phyloP scores from a whole-genome alignment of 1,140 invertebrate genomes.

The Temnothorax curvispinosus region DNA sequence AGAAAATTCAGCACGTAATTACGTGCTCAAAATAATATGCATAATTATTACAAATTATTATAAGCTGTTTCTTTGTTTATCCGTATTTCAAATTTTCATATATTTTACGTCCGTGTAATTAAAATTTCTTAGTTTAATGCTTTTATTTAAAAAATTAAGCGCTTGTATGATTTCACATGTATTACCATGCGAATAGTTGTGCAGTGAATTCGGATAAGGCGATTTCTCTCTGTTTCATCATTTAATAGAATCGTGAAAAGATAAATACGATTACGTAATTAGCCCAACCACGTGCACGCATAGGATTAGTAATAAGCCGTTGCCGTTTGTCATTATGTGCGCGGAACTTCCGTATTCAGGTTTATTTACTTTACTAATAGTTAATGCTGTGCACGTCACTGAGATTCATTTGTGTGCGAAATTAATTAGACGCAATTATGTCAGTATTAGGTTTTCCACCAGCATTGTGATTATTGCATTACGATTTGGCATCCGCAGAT shows the following conservation, averaged over 20 bases:
- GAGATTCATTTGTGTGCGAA: slow-evolving; percentile 34
- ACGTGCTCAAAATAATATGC: not conserved
- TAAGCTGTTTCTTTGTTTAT: not conserved
- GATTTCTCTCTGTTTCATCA: slow-evolving; percentile 31
- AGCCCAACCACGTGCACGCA: slow-evolving; percentile 5
- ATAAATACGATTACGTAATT: slow-evolving; percentile 49
- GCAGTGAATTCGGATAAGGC: not conserved
- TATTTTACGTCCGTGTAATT: not conserved
- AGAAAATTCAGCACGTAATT: not conserved
- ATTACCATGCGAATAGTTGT: not conserved
- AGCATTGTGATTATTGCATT: slow-evolving; percentile 15
- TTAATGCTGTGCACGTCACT: slow-evolving; percentile 17
- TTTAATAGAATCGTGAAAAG: slow-evolving; percentile 47
- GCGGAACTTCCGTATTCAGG: slow-evolving; percentile 41
- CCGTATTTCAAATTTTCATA: not conserved
- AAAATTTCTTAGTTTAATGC: not conserved
- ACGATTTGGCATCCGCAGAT: slow-evolving; percentile 1
- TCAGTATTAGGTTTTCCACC: slow-evolving; percentile 46
- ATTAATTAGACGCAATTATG: slow-evolving; percentile 53
- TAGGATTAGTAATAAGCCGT: slow-evolving; percentile 46
- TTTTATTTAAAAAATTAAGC: not conserved
- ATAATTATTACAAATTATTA: not conserved
- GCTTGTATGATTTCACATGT: not conserved
- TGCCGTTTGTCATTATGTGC: slow-evolving; percentile 42
- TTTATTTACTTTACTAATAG: slow-evolving; percentile 57